A percentile compares a stretch with the other conserved stretches of the same genome.
Evolutionary conservation across 2,888 invertebrate genomes (phyloP).

Genomic region (Agonopterix arenella): DNA sequence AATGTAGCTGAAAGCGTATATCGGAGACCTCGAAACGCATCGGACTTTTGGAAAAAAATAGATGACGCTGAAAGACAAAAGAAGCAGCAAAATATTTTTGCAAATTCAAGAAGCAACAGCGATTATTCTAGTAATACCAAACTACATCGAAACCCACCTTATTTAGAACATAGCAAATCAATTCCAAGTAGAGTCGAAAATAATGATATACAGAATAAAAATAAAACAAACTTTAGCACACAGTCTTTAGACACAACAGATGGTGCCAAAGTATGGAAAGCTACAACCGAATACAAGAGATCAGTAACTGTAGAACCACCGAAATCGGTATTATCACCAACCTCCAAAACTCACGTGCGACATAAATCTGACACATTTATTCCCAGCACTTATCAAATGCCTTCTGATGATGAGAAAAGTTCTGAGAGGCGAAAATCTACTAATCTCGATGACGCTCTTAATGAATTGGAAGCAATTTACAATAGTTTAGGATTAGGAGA

Average conservation of each 20-base stretch:
- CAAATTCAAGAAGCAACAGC: slow-evolving; percentile 53
- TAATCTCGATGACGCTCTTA: slow-evolving; percentile 91
- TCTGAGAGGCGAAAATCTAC: slow-evolving; percentile 81
- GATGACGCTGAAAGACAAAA: slow-evolving; percentile 70
- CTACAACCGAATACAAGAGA: slow-evolving; percentile 66
- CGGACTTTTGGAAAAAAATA: slow-evolving; percentile 81
- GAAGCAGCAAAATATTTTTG: slow-evolving; percentile 47
- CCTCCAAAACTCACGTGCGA: slow-evolving; percentile 55
- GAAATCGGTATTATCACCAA: slow-evolving; percentile 46
- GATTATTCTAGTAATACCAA: slow-evolving; percentile 48
- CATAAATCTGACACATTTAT: slow-evolving; percentile 68
- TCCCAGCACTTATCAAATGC: slow-evolving; percentile 49
- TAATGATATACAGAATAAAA: slow-evolving; percentile 45
- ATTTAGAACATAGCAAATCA: slow-evolving; percentile 35
- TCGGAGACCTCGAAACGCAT: slow-evolving; percentile 68
- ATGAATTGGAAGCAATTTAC: slow-evolving; percentile 94
- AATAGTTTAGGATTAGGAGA: slow-evolving; percentile 91
- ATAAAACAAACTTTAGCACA: slow-evolving; percentile 37
- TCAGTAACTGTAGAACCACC: slow-evolving; percentile 56
- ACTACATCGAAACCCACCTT: slow-evolving; percentile 31
- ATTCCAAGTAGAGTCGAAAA: slow-evolving; percentile 27
- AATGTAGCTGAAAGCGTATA: slow-evolving; percentile 44
- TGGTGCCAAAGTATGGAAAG: slow-evolving; percentile 66
- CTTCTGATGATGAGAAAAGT: slow-evolving; percentile 65
- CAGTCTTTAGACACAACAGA: slow-evolving; percentile 52